phyloP scores from a whole-genome alignment of 2,797 vertebrate species.

The Siniperca obscura region DNA sequence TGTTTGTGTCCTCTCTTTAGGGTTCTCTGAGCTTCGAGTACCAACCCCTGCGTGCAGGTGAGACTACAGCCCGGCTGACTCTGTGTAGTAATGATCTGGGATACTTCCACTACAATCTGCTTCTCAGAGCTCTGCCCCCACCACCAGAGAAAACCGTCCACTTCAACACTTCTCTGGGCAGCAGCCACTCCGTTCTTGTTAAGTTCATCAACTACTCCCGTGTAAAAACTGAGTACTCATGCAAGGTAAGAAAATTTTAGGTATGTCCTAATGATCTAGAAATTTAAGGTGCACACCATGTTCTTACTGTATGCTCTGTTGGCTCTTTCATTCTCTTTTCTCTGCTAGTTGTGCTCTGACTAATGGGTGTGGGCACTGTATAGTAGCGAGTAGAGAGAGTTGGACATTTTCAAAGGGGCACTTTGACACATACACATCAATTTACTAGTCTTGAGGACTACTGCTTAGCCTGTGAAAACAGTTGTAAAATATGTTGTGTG shows the following conservation, averaged over 20 bases:
- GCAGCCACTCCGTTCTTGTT: conserved; percentile 78
- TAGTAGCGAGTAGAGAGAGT: not conserved
- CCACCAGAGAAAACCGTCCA: conserved; percentile 84
- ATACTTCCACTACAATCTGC: conserved; percentile 87
- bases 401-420: not conserved
- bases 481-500: not conserved
- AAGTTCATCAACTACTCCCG: conserved; percentile 89
- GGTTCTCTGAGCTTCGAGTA: conserved; percentile 87
- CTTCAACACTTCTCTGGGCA: conserved; percentile 87
- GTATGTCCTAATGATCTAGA: not conserved
- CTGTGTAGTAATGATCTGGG: conserved; percentile 87
- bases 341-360: not conserved
- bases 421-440: not conserved
- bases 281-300: not conserved
- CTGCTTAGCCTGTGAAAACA: not conserved
- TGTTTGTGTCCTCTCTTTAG: conserved; percentile 68
- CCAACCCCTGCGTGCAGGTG: conserved; percentile 86
- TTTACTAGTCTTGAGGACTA: not conserved
- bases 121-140: conserved; percentile 82
- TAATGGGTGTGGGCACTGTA: not conserved
- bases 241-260: conserved; percentile 81
- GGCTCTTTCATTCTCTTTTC: not conserved
- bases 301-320: not conserved
- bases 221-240: conserved; percentile 85
- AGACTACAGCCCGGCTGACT: conserved; percentile 79